Evolutionary conservation across 2,113 vertebrate species (phyloP), one percentile per base, ranked within the genome.

Genomic region (Macroglossus sobrinus): DNA sequence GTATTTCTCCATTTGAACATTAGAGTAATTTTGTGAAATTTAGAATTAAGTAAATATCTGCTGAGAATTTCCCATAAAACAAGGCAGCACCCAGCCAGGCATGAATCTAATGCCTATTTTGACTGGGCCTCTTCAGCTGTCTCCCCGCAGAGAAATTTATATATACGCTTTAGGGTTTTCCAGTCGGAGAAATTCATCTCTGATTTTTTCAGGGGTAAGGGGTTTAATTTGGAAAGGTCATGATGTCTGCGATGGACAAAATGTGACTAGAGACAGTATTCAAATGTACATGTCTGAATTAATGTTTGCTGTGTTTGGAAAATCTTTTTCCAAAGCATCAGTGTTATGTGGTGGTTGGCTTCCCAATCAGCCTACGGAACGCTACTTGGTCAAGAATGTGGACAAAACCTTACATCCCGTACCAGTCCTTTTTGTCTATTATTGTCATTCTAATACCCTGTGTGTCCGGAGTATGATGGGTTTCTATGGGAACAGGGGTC

Each of bases 11-110:
- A 92, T 38, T 61, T 88, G 59, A 69, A 72, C 43, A 43, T 68
- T 66, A 91, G 53, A 89, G 35, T 57, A 92, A 57, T 84, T 74
- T 63, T 94, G 28, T 68, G 50, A 75, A 92, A 82, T 82, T 69
- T n/a, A 82, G 45, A 75, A 21, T 55, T 53, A 88, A 88, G 69
- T 43, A 50, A 92, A 72, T 28, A 40, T 61, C 78, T 11, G 28
- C n/a, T 72, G 18, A 80, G 43, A 14, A 82, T 50, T 74, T 63
- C 24, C 43, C 26, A 26, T 66, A 63, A 84, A 50, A 28, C 0
- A 6, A 35, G 50, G n/a, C 22, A 80, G 68, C 43, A 81, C 28
- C 7, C 40, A 69, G 80, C 43, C 26, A 85, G 76, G 57, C 9
- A 26, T 66, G 45, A 40, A 55, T 93, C 50, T 71, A 26, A 15